Conservation (phyloP, 2,888 invertebrate species). For the Cheilosia scutellata region DNA sequence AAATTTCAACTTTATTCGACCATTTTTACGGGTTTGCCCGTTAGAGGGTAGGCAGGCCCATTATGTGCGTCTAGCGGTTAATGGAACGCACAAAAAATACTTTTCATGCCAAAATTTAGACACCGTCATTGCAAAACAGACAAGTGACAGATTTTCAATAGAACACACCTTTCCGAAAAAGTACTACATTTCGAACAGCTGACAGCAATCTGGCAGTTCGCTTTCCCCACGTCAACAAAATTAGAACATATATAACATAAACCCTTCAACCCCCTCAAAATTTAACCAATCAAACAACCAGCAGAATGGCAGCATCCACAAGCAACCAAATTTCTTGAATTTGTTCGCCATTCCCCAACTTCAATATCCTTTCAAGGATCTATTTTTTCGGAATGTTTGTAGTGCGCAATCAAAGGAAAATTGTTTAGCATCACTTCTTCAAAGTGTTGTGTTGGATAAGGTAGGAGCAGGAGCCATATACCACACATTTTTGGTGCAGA, state of each 20-base stretch:
- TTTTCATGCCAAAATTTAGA: no score
- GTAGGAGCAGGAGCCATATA: slow-evolving; percentile 54
- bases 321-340: slow-evolving; percentile 1
- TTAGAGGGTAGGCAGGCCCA: no score
- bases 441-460: slow-evolving; percentile 62
- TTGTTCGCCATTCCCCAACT: slow-evolving; percentile 15
- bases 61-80: no score
- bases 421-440: slow-evolving; percentile 47
- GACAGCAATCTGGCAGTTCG: background rate
- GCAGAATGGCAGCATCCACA: slow-evolving; percentile 13
- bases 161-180: slow-evolving; percentile 15
- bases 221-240: slow-evolving; percentile 45
- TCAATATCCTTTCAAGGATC: slow-evolving; percentile 24
- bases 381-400: slow-evolving; percentile 60
- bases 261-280: slow-evolving; percentile 37
- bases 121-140: no score
- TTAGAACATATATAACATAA: slow-evolving; percentile 4
- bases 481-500: slow-evolving; percentile 24
- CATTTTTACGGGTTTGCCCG: no score
- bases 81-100: no score
- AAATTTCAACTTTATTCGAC: no score
- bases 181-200: slow-evolving; percentile 5
- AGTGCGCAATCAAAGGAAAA: slow-evolving; percentile 66
- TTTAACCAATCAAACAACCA: slow-evolving; percentile 2
- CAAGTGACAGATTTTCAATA: background rate